phyloP scores from a whole-genome alignment of 2,888 invertebrate genomes.

The Oscheius myriophilus region DNA sequence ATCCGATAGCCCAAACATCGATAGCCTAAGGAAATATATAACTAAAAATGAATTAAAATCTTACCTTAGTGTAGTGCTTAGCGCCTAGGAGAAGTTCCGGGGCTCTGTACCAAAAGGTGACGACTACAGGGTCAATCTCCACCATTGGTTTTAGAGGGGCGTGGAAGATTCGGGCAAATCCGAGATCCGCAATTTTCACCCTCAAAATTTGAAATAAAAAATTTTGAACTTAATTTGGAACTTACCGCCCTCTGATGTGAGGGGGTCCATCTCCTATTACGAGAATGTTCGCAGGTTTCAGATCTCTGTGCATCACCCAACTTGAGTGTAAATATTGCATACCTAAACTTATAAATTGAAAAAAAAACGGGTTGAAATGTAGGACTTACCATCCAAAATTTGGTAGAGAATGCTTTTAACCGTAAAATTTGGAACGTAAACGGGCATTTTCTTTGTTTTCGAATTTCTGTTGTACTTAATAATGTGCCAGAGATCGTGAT shows the following conservation, averaged over 20 bases:
- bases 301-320: slow-evolving; percentile 91
- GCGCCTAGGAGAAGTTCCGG: slow-evolving; percentile 80
- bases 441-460: slow-evolving; percentile 86
- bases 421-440: slow-evolving; percentile 77
- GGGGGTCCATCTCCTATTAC: slow-evolving; percentile 96
- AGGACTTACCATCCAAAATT: slow-evolving; percentile 86
- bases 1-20: slow-evolving; percentile 74
- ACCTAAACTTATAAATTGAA: slow-evolving; percentile 26
- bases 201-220: slow-evolving; percentile 26
- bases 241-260: slow-evolving; percentile 82
- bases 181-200: slow-evolving; percentile 86
- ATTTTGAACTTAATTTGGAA: not conserved
- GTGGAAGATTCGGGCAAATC: slow-evolving; percentile 96
- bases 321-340: slow-evolving; percentile 98
- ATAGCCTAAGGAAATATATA: slow-evolving; percentile 56
- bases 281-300: slow-evolving; percentile 92
- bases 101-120: slow-evolving; percentile 98
- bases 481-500: slow-evolving; percentile 99
- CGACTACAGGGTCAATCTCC: slow-evolving; percentile 97
- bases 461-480: slow-evolving; percentile 89
- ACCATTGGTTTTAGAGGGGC: slow-evolving; percentile 96
- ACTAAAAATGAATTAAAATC: not conserved
- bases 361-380: not conserved
- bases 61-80: slow-evolving; percentile 70
- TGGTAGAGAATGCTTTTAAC: slow-evolving; percentile 96